A percentile compares a stretch with the other conserved stretches of the same genome.
Conservation (phyloP, 2,888 invertebrate genomes). For the Steinernema scapterisci region DNA sequence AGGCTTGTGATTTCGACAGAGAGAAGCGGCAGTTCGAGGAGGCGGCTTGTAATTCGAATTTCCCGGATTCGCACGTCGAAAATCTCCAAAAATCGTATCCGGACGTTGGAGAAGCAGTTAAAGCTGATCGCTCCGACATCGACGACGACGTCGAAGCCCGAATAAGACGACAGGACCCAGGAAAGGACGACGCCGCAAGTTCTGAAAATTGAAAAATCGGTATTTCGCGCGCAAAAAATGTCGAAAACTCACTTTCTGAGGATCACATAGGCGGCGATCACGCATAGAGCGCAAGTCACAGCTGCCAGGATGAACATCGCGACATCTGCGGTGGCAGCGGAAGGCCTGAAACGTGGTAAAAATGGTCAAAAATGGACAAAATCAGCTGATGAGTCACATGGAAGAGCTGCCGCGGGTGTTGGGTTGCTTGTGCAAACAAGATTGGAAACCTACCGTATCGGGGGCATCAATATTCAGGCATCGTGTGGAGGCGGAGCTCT, state of each 20-base stretch:
- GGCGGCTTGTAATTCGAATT: not conserved
- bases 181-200: not conserved
- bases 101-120: not conserved
- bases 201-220: no score
- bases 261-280: not conserved
- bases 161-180: not conserved
- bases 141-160: slow-evolving; percentile 9
- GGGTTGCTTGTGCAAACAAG: not conserved
- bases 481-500: not conserved
- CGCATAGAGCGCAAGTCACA: not conserved
- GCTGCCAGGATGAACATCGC: not conserved
- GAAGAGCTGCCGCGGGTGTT: not conserved
- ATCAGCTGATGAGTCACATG: slow-evolving; percentile 24
- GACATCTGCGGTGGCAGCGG: not conserved
- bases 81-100: not conserved
- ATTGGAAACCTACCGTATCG: not conserved
- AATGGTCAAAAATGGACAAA: not conserved
- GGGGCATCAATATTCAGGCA: slow-evolving; percentile 4
- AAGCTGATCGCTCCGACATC: not conserved
- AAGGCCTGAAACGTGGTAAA: not conserved
- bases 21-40: not conserved
- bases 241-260: not conserved
- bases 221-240: no score
- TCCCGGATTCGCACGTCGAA: not conserved
- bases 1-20: slow-evolving; percentile 42